Base-by-base conservation (phyloP, 2,888 invertebrate species). In the Dicyrtomina minuta region DNA sequence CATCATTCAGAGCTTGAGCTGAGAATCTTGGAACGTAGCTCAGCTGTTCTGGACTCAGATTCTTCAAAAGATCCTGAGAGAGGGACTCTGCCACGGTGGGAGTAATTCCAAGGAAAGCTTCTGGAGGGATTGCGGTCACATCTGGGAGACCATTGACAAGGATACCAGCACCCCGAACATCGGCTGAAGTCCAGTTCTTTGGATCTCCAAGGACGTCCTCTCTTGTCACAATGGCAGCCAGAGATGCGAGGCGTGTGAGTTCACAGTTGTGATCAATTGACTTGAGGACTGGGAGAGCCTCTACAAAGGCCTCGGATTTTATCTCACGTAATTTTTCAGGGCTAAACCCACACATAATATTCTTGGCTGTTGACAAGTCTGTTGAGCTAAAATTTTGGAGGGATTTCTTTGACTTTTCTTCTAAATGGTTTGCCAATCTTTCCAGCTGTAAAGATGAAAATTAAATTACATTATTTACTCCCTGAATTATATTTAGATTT, bases 271-370 rank as follows among this genome's bases (percentile, higher is more conserved):
- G 56, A 17, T 73, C 72, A 53, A 61, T 55, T 49, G 71, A 51
- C 27, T 70, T 70, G 22, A 76, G 66, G 33, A 75, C 70, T 43
- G 76, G 76, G 10, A 76, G 58, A 17, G 76, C 76, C n/a, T 72
- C 70, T 12, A 73, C 71, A 59, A 66, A 72, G 44, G 20, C 17
- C 68, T 74, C 73, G 22, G 66, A 74, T 33, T 60, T 59, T 13
- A 77, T 74, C 44, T 72, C 70, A 1, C 26, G 59, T 12, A 77
- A 39, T 27, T 74, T 70, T 4, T 74, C 72, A 1, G 71, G 44
- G 17, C 55, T 27, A 43, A 71, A 75, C 12, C 77, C 77, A 64
- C 77, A 77, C 5, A 77, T 46, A 59, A 77, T 77, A 39, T 77
- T 77, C 20, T 70, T 53, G 5, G 73, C 58, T 20, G 71, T 66